Evolutionary conservation across 2,113 vertebrate genomes (phyloP).

Genomic region (Dermatemys mawii): DNA sequence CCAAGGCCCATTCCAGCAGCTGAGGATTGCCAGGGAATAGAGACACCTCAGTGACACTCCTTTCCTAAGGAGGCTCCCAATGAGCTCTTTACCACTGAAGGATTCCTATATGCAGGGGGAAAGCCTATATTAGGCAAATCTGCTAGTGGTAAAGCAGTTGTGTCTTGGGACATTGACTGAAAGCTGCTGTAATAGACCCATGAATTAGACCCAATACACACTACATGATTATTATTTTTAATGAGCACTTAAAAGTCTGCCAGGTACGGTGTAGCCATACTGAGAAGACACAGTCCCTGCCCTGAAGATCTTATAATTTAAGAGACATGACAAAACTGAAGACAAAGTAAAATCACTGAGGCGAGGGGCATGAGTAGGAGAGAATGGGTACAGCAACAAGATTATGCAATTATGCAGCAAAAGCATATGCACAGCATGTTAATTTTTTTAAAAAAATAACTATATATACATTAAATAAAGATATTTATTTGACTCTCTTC

Average conservation of each 20-base stretch:
- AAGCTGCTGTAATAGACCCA: background rate
- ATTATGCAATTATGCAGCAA: background rate
- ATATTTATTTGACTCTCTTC: background rate
- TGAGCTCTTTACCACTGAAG: background rate
- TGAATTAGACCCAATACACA: background rate
- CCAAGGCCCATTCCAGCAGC: background rate
- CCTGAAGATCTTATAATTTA: background rate
- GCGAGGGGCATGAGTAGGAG: background rate
- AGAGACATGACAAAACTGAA: background rate
- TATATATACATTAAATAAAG: background rate
- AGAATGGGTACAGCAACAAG: background rate
- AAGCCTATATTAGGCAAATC: background rate
- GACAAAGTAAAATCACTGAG: background rate
- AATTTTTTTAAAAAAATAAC: background rate
- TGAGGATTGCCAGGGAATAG: background rate
- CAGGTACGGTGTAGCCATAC: background rate
- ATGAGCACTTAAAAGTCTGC: background rate
- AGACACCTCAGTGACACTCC: background rate
- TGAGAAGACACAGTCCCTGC: accelerated
- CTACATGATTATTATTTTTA: background rate
- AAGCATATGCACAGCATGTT: background rate
- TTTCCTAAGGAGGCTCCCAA: background rate
- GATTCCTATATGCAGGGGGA: background rate
- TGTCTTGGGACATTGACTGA: background rate
- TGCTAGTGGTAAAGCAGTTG: background rate